Conservation (phyloP, 1,140 invertebrate genomes). For the Charaxes varanes region DNA sequence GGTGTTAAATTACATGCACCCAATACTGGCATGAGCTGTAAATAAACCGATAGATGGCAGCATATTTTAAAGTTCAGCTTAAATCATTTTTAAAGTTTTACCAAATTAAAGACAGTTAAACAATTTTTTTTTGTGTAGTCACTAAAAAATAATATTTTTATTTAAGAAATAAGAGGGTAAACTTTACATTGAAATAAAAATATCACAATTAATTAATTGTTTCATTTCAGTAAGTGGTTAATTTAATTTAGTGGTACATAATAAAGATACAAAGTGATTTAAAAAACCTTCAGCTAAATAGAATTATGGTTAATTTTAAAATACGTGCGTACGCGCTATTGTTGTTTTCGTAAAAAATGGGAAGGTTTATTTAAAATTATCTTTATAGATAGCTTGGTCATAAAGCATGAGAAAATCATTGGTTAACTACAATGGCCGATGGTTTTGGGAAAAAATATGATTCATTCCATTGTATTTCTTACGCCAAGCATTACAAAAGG, state of each 20-base stretch:
- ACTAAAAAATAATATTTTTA: no score
- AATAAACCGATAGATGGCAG: conserved; percentile 44
- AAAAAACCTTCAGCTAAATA: not conserved
- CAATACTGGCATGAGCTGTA: no score
- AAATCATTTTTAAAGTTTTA: not conserved
- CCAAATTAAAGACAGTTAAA: no score
- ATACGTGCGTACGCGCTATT: no score
- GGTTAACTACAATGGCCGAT: not conserved
- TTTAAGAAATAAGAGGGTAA: no score
- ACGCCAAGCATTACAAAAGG: conserved; percentile 33
- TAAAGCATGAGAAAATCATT: conserved; percentile 1
- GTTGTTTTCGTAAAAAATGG: no score
- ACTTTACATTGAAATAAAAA: no score
- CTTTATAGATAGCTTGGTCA: not conserved
- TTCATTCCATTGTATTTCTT: conserved; percentile 48
- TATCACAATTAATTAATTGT: not conserved
- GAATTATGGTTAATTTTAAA: no score
- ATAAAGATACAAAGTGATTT: not conserved
- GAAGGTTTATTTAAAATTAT: not conserved
- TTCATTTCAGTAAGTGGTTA: not conserved
- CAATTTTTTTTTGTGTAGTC: no score
- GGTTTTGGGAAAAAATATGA: conserved; percentile 32
- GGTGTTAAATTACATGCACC: no score
- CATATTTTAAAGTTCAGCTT: not conserved
- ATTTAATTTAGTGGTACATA: not conserved